Base-by-base conservation (phyloP, 2,888 invertebrate species). In the Eupithecia pulchellata region DNA sequence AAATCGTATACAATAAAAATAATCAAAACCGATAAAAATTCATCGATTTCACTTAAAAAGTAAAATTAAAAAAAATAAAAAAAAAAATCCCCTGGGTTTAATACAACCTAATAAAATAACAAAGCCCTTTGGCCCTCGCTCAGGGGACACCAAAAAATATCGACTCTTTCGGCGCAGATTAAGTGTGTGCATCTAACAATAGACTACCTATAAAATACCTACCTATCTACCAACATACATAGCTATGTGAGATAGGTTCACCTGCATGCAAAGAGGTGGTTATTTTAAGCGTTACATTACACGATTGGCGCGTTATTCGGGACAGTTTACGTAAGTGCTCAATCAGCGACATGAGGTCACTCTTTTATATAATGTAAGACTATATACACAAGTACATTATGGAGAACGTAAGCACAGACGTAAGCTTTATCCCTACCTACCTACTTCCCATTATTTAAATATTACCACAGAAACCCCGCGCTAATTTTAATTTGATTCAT, bases 301-400 rank as follows among this genome's bases (percentile, higher is more conserved):
- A 77, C 73, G 74, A 77, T 77, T 83, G 82, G 82, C 79, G 80
- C 84, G 89, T 84, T 91, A 91, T 91, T 91, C 88, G 85, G 87
- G 82, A 86, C 88, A 79, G 79, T 89, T 87, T 90, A 88, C 89
- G 89, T 89, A 90, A 89, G 84, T 85, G 85, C 81, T 86, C 83
- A 86, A 82, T 86, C 84, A 81, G 83, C 85, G 84, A 84, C 83
- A 86, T 82, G 82, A 85, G 84, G 85, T 86, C 82, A 81, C 82
- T 83, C 79, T 80, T 83, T 82, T 83, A 83, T 83, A 76, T 55
- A 25, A n/a, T 1, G 2, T 36, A 14, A 0, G 0, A 39, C 36
- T 25, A 25, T 52, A 11, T 52, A 13, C 25, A 52, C 3, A 17
- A 39, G n/a, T n/a, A 39, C 4, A 5, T 0, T 14, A 17, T 4